Base-by-base conservation (phyloP, 2,888 invertebrate species). In the Hirtodrosophila duncani region DNA sequence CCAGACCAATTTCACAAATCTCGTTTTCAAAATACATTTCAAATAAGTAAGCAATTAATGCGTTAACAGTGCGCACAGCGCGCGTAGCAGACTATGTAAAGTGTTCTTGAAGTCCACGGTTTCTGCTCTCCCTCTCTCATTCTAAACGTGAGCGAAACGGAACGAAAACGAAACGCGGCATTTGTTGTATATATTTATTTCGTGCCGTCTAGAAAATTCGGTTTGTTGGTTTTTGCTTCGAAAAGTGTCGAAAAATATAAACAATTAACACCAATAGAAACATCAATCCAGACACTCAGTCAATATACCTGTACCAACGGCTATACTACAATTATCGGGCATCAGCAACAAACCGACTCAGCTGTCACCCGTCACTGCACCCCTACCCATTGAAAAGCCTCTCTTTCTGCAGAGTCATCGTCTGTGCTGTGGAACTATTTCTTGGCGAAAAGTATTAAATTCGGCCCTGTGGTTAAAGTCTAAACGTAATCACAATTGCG, bases 121-220 rank as follows among this genome's bases (percentile, higher is more conserved):
- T 13, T 16, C 24, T 9, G 9, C 4, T 10, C 9, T 23, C 23
- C 10, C 43, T 36, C 24, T 36, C 48, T 26, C 31, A 16, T 24
- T 20, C 16, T 11, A 23, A 10, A 8, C 6, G 14, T 53, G 30
- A 45, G 53, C 52, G 29, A 31, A 77, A 62, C 52, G 57, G 13
- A 70, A 67, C 67, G 52, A 27, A 50, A 34, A 41, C 36, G 24
- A 59, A n/a, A n/a, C 24, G 18, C 27, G 27, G 38, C 39, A 65
- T 42, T 62, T 62, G 60, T 53, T 67, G 60, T 71, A n/a, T 70
- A 62, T 77, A 58, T 71, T 60, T 66, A 63, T 78, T 71, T 71
- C 72, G 71, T 63, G 63, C 41, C 46, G 78, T 64, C 38, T 43
- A 57, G 53, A 44, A 43, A 50, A 50, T 58, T 70, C 49, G 63